A percentile compares a stretch with the other conserved stretches of the same genome.
Evolutionary conservation across 1,140 invertebrate species (phyloP).

Genomic region (Drosophila novamexicana): DNA sequence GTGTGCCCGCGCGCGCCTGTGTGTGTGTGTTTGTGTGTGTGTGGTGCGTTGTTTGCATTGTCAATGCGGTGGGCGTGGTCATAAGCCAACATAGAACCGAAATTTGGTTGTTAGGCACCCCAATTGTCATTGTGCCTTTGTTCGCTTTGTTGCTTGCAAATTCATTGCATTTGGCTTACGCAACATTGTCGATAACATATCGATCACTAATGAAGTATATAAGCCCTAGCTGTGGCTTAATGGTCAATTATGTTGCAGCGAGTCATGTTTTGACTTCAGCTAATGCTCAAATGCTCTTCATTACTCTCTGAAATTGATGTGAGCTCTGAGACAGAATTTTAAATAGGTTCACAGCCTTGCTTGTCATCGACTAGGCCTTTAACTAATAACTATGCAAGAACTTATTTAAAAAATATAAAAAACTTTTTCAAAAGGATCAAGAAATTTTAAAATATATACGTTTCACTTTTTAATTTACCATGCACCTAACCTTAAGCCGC

Average conservation of each 20-base stretch:
- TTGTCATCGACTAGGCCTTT: no score
- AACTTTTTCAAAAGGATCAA: no score
- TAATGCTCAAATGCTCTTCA: no score
- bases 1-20: neutral
- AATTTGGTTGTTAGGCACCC: conserved; percentile 13
- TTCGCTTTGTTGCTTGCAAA: conserved; percentile 4
- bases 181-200: conserved; percentile 16
- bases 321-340: no score
- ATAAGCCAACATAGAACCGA: conserved; percentile 6
- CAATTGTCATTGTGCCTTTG: neutral
- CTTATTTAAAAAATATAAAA: no score
- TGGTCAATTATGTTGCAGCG: neutral
- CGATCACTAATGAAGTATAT: conserved; percentile 9
- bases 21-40: neutral
- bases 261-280: no score
- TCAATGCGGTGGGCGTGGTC: conserved; percentile 10
- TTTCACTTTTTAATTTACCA: no score
- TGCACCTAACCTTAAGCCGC: no score
- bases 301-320: no score
- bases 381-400: no score
- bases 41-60: conserved; percentile 8
- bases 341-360: no score
- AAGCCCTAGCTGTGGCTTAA: neutral
- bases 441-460: no score
- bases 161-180: neutral